phyloP scores from a whole-genome alignment of 1,140 invertebrate genomes.

The Pollicipes pollicipes region DNA sequence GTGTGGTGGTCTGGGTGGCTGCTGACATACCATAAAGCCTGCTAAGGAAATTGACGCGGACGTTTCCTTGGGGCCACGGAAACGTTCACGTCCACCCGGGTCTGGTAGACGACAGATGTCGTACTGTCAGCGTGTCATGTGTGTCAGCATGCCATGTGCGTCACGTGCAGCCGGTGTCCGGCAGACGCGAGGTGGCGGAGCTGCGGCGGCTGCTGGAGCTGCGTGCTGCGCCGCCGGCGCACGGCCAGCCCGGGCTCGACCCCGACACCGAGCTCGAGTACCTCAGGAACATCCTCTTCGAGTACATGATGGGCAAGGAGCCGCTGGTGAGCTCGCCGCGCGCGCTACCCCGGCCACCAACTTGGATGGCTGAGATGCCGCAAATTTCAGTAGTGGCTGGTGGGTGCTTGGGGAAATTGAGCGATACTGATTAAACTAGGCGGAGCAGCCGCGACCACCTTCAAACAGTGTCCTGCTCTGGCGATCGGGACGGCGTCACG shows the following conservation, averaged over 20 bases:
- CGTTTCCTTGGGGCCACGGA: too few relatives aligned
- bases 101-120: too few relatives aligned
- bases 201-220: not conserved
- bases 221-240: not conserved
- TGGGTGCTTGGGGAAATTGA: constrained; percentile 1
- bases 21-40: too few relatives aligned
- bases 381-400: constrained; percentile 2
- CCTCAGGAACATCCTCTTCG: constrained; percentile 68
- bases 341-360: too few relatives aligned
- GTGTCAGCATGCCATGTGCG: too few relatives aligned
- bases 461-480: too few relatives aligned
- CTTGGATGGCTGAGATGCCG: not conserved
- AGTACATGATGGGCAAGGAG: constrained; percentile 59
- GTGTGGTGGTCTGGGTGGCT: too few relatives aligned
- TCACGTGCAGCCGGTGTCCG: not conserved
- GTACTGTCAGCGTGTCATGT: too few relatives aligned
- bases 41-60: too few relatives aligned
- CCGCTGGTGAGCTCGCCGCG: constrained; percentile 39
- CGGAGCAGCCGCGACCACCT: constrained; percentile 1
- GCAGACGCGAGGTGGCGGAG: not conserved
- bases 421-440: constrained; percentile 3
- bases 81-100: too few relatives aligned
- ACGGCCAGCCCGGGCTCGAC: not conserved
- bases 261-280: constrained; percentile 54
- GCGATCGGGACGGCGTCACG: too few relatives aligned